Conservation (phyloP, 1,140 invertebrate genomes). For the Sminthurides bifidus region DNA sequence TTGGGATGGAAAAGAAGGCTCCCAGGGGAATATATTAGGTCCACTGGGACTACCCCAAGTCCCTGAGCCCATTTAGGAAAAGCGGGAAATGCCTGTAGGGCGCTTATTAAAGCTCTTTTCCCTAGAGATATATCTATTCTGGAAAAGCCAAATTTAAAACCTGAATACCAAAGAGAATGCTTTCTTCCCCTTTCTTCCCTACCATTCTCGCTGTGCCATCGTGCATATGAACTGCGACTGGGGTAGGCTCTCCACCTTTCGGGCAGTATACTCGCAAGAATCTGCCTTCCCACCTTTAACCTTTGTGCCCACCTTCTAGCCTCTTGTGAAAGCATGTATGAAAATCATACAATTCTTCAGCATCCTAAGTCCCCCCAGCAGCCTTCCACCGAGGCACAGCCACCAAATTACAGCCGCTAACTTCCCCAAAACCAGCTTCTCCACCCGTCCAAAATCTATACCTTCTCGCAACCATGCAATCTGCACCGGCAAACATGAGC, state of each 20-base stretch:
- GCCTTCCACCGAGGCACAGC: too few species aligned
- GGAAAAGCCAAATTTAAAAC: conserved; percentile 32
- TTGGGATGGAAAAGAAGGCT: conserved; percentile 26
- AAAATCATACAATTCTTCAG: too few species aligned
- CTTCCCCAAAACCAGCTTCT: too few species aligned
- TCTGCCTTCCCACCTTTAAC: neutral
- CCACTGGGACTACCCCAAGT: conserved; percentile 23
- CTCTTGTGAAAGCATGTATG: conserved; percentile 4
- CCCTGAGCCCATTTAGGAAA: conserved; percentile 30
- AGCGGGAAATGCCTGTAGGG: conserved; percentile 31
- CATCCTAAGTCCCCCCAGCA: too few species aligned
- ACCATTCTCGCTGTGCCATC: conserved; percentile 4
- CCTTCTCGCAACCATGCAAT: too few species aligned
- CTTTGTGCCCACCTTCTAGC: neutral
- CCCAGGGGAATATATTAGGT: conserved; percentile 19
- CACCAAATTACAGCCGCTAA: too few species aligned
- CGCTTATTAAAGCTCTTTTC: conserved; percentile 32
- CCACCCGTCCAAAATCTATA: too few species aligned
- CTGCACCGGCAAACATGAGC: too few species aligned
- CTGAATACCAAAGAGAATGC: conserved; percentile 31
- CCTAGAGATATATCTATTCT: conserved; percentile 31
- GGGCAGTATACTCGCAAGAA: too few species aligned
- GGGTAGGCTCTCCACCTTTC: too few species aligned
- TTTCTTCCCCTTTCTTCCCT: conserved; percentile 14
- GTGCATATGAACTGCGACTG: too few species aligned